Conservation (phyloP, 2,888 invertebrate genomes). For the Aproaerema taeniolella region DNA sequence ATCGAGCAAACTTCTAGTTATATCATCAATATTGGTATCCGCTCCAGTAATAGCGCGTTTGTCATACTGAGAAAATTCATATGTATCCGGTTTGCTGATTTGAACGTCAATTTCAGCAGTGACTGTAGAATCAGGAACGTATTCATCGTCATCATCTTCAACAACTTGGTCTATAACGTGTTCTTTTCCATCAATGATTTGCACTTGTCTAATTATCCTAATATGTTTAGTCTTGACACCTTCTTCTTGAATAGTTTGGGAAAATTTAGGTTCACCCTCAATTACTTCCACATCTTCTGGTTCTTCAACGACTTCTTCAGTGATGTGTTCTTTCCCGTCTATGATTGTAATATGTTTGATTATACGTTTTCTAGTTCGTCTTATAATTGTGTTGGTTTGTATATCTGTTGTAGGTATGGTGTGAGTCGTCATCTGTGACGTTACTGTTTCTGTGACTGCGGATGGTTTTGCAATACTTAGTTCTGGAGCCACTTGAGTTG, state of each 20-base stretch:
- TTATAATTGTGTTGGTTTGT: conserved; percentile 50
- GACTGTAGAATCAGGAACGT: conserved; percentile 13
- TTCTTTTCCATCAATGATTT: conserved; percentile 86
- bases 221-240: conserved; percentile 28
- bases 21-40: conserved; percentile 12
- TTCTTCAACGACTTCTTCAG: conserved; percentile 90
- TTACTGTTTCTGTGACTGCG: neutral
- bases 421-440: neutral
- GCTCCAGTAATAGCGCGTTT: neutral
- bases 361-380: conserved; percentile 83
- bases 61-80: conserved; percentile 5
- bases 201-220: conserved; percentile 70
- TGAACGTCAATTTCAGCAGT: conserved; percentile 13
- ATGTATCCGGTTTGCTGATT: conserved; percentile 13
- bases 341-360: conserved; percentile 87
- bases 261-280: conserved; percentile 75
- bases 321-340: conserved; percentile 89
- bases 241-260: conserved; percentile 42
- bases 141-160: conserved; percentile 56
- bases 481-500: neutral
- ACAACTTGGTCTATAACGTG: conserved; percentile 85
- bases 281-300: conserved; percentile 86
- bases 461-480: neutral
- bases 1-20: conserved; percentile 16
- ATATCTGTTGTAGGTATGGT: neutral